Percentiles rank a stretch among this genome's conserved stretches.
These are phyloP conservation scores for Cremastinae sp. DNA, from an alignment of 2,888 invertebrate genomes.

Conservation along the genomic window DNA sequence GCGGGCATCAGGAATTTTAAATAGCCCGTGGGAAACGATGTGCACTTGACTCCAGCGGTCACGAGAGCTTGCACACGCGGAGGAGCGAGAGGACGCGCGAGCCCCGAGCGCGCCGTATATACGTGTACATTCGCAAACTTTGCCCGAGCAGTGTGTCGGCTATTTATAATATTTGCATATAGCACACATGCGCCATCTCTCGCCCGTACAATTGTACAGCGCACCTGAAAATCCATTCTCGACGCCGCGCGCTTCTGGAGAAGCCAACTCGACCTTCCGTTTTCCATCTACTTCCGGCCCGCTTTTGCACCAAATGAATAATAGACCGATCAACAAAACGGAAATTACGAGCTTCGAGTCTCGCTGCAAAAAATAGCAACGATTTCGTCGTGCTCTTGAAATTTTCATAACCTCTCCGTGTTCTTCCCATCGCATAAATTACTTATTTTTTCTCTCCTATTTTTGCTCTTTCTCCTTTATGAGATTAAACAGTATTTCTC, in stretches of 20 bases:
- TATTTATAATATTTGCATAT: slow-evolving; percentile 71
- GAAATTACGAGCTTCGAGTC: neutral
- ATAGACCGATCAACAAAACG: too few relatives aligned
- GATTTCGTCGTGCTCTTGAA: neutral
- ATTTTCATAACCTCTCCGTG: neutral
- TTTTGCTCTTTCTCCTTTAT: too few relatives aligned
- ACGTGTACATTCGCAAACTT: slow-evolving; percentile 30
- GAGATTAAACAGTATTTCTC: neutral
- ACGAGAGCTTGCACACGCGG: slow-evolving; percentile 60
- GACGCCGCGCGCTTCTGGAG: neutral
- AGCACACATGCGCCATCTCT: slow-evolving; percentile 68
- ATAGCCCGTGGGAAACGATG: slow-evolving; percentile 67
- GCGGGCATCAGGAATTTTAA: slow-evolving; percentile 56
- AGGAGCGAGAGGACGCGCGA: slow-evolving; percentile 4
- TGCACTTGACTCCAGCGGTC: slow-evolving; percentile 66
- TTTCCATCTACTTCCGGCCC: too few relatives aligned
- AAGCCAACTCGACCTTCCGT: too few relatives aligned
- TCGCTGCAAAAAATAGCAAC: neutral
- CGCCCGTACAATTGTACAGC: slow-evolving; percentile 25
- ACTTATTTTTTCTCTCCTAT: too few relatives aligned
- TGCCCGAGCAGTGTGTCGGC: slow-evolving; percentile 52
- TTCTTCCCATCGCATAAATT: neutral
- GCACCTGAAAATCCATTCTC: slow-evolving; percentile 31
- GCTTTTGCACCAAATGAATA: too few relatives aligned
- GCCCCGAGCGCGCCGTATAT: slow-evolving; percentile 23